Conservation (phyloP, 2,888 invertebrate species). For the Scelioninae gen. 1 region DNA sequence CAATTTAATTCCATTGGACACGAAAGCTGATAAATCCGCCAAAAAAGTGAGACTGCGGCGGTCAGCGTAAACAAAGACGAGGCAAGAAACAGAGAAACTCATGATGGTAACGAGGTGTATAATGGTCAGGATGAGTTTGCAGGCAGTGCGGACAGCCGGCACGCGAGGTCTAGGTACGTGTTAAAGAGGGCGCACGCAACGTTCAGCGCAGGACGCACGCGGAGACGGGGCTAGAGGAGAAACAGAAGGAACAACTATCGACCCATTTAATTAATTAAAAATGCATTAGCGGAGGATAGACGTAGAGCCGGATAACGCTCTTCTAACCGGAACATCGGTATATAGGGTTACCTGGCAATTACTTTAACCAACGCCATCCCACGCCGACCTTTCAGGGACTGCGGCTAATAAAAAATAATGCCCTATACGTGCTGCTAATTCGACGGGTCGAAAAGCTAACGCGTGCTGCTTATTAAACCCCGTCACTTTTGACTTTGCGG, state of each 20-base stretch:
- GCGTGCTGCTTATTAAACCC: conserved; percentile 40
- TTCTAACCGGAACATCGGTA: conserved; percentile 78
- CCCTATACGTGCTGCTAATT: conserved; percentile 60
- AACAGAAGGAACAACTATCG: conserved; percentile 78
- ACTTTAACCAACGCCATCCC: conserved; percentile 77
- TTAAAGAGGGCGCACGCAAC: conserved; percentile 70
- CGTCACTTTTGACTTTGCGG: conserved; percentile 22
- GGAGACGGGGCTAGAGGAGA: conserved; percentile 45
- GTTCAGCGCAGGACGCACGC: conserved; percentile 25
- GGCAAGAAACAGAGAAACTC: conserved; percentile 44
- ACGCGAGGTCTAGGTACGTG: conserved; percentile 80
- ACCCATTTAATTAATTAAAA: conserved; percentile 85
- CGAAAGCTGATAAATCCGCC: conserved; percentile 46
- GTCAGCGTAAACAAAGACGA: conserved; percentile 48
- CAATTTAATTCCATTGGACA: conserved; percentile 49
- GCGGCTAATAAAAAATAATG: conserved; percentile 69
- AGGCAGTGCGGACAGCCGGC: conserved; percentile 81
- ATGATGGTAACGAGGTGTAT: conserved; percentile 63
- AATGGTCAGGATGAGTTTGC: conserved; percentile 81
- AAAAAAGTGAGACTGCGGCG: conserved; percentile 29
- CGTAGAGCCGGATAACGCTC: conserved; percentile 71
- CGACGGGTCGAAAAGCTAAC: conserved; percentile 53
- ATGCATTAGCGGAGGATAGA: conserved; percentile 82
- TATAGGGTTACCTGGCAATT: conserved; percentile 75
- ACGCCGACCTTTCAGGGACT: conserved; percentile 64